Conservation (phyloP, 2,113 vertebrate genomes). For the Onychorhynchus coronatus region DNA sequence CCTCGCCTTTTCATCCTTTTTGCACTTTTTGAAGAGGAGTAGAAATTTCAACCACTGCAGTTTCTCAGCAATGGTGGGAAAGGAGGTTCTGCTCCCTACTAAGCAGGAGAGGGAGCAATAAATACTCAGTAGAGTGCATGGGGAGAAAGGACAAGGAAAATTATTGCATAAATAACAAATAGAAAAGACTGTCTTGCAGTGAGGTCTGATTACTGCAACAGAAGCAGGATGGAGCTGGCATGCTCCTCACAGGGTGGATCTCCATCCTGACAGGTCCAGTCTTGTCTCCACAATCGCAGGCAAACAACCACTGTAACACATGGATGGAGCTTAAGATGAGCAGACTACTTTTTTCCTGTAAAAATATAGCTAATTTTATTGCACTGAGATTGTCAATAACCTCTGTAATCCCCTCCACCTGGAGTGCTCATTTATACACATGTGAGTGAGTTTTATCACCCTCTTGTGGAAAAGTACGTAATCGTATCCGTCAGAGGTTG, state of each 20-base stretch:
- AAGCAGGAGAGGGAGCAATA: neutral
- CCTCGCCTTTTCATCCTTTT: neutral
- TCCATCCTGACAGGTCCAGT: neutral
- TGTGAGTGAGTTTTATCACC: constrained; percentile 30
- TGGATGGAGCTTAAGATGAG: neutral
- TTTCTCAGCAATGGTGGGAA: neutral
- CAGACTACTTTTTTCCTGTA: neutral
- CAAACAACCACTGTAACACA: neutral
- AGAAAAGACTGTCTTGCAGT: neutral
- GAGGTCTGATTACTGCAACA: neutral
- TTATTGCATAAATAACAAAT: neutral
- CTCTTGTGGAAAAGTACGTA: constrained; percentile 48
- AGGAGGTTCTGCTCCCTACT: neutral
- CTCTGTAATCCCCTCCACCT: neutral
- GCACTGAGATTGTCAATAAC: neutral
- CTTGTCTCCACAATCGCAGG: neutral
- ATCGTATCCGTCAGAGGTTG: neutral
- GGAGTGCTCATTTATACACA: neutral
- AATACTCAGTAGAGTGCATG: accelerated
- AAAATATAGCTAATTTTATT: neutral
- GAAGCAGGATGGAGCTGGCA: neutral
- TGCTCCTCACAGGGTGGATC: neutral
- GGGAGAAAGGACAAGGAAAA: neutral
- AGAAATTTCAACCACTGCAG: neutral
- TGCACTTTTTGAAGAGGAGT: neutral